Base-by-base conservation (phyloP, 2,797 vertebrate species). In the Platyrinchus mystaceus region DNA sequence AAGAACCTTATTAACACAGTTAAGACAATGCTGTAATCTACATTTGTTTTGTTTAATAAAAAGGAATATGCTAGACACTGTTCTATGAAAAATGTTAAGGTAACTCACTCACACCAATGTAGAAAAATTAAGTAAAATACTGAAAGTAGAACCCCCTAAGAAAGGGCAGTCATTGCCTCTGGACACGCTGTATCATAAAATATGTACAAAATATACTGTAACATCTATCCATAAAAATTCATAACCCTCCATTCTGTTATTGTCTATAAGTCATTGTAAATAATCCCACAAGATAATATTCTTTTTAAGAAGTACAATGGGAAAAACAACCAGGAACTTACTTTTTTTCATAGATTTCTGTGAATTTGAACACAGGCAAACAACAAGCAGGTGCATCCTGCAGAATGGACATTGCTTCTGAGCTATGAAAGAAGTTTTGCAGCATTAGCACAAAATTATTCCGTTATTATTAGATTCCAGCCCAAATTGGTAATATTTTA, bases 271-370 rank as follows among this genome's bases (percentile, higher is more conserved):
- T 83, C 39, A 73, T 14, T 50, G 16, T 58, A 46, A 79, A 23
- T 15, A n/a, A 52, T 13, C 17, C 60, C 4, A 52, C 0, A 22
- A 5, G 7, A 41, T 26, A 32, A 50, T 18, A 18, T 15, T 47
- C 4, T 37, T 37, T 68, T 62, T 28, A 20, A 22, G 11, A 71
- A 69, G 39, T 12, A 63, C 3, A 14, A 5, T 4, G 49, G 32
- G 50, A 7, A 20, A 50, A 80, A 46, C 10, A 21, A 43, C 9
- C 5, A 15, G 37, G 52, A 66, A 93, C 98, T 97, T 97, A 99
- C 99, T 98, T 99, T 95, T 99, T 99, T 95, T 99, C 99, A 95
- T 99, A 99, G 89, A 99, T 99, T 94, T 99, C 99, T 30, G 98
- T 98, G 76, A 99, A 99, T 90, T 99, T 99, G 97, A 99, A 99